A percentile compares a stretch with the other conserved stretches of the same genome.
Conservation (phyloP, 2,888 invertebrate species). For the Rhaphigaster nebulosa region DNA sequence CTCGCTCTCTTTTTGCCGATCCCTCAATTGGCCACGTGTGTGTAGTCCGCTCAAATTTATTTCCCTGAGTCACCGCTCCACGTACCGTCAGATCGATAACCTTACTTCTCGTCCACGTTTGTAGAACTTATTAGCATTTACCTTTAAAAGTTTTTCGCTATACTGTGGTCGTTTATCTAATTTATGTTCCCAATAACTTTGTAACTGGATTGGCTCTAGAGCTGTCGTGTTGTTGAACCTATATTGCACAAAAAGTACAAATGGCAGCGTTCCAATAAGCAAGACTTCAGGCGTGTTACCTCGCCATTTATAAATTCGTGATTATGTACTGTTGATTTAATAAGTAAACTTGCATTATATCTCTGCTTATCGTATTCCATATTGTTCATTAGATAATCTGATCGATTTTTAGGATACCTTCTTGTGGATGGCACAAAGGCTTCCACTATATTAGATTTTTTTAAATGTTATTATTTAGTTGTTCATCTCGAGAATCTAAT, state of each 20-base stretch:
- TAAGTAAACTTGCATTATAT: neutral
- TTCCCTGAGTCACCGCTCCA: neutral
- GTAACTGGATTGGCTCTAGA: neutral
- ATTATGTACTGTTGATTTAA: neutral
- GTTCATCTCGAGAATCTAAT: too few relatives aligned
- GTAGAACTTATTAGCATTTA: neutral
- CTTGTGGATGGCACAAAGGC: too few relatives aligned
- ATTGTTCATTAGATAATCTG: too few relatives aligned
- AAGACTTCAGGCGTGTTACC: neutral
- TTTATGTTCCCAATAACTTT: neutral
- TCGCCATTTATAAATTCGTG: neutral
- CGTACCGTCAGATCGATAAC: neutral
- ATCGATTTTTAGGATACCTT: too few relatives aligned
- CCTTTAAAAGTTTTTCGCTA: neutral
- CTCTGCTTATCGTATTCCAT: neutral
- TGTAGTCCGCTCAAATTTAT: neutral
- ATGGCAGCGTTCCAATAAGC: neutral
- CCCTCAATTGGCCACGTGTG: constrained; percentile 45
- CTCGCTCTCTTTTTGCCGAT: neutral
- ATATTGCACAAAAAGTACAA: neutral
- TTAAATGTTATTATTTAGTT: neutral
- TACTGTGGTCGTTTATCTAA: neutral
- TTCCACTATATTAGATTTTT: too few relatives aligned
- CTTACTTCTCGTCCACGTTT: neutral
- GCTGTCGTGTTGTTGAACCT: neutral